Conservation (phyloP, 2,113 vertebrate genomes). For the Heterotilapia buettikoferi region DNA sequence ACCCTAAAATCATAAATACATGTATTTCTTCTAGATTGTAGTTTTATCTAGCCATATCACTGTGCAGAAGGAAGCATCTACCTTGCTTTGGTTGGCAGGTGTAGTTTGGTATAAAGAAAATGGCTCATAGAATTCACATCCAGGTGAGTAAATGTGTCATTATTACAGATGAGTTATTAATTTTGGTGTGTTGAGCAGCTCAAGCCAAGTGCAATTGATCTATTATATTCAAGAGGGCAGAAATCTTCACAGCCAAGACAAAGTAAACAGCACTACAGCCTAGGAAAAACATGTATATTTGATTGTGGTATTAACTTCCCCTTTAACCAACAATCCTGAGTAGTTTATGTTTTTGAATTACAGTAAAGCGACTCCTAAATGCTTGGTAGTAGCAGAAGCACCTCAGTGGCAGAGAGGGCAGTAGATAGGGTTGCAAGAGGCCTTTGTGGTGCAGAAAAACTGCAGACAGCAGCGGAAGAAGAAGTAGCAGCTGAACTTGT, state of each 20-base stretch:
- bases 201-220: neutral
- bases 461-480: conserved; percentile 53
- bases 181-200: accelerated
- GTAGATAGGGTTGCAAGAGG: conserved; percentile 63
- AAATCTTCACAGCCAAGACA: neutral
- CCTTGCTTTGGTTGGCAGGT: neutral
- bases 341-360: neutral
- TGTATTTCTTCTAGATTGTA: neutral
- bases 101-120: neutral
- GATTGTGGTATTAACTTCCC: neutral
- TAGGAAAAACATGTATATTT: neutral
- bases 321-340: neutral
- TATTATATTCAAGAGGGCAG: neutral
- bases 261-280: neutral
- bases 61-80: neutral
- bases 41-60: neutral
- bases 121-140: neutral
- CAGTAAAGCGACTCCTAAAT: conserved; percentile 3
- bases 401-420: conserved; percentile 68
- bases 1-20: neutral
- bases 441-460: conserved; percentile 73
- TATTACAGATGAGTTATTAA: neutral
- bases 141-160: neutral
- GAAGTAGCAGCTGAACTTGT: conserved; percentile 8
- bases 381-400: conserved; percentile 61